A percentile compares a stretch with the other conserved stretches of the same genome.
Conservation (phyloP, 1,140 invertebrate genomes). For the Plectus sambesii region DNA sequence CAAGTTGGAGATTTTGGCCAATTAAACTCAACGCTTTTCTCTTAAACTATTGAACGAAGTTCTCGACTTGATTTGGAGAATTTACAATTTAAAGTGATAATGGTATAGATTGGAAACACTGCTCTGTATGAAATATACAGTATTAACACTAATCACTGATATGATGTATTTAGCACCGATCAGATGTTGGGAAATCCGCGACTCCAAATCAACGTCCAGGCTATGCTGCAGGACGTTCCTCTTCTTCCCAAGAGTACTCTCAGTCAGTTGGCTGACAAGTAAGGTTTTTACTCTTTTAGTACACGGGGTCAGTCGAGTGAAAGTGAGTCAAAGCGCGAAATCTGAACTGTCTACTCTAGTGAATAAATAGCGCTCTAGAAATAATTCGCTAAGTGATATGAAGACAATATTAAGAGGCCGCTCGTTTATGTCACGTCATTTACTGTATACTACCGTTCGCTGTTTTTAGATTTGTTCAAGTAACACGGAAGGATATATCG, state of each 20-base stretch:
- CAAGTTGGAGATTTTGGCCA: too few species aligned
- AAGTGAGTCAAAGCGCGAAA: too few species aligned
- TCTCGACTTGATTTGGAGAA: too few species aligned
- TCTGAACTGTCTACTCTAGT: not conserved
- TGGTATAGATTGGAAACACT: too few species aligned
- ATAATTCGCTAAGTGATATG: too few species aligned
- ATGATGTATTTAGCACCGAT: constrained; percentile 51
- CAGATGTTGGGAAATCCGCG: constrained; percentile 78
- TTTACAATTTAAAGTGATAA: too few species aligned
- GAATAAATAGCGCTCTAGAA: too few species aligned
- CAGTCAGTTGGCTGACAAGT: constrained; percentile 67
- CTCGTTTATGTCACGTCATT: constrained; percentile 14
- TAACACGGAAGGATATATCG: constrained; percentile 78
- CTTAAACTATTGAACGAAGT: too few species aligned
- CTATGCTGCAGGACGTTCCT: constrained; percentile 60
- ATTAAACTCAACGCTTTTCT: too few species aligned
- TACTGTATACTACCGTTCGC: constrained; percentile 10
- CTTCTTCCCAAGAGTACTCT: constrained; percentile 51
- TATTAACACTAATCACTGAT: constrained; percentile 4
- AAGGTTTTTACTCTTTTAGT: constrained; percentile 50
- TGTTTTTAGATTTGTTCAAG: constrained; percentile 53
- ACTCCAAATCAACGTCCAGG: constrained; percentile 66
- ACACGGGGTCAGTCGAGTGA: too few species aligned
- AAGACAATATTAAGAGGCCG: too few species aligned
- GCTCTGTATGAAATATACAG: too few species aligned